Evolutionary conservation across 1,140 invertebrate genomes (phyloP), one percentile per base, ranked within the genome.

Genomic region (Drosophila prosaltans): DNA sequence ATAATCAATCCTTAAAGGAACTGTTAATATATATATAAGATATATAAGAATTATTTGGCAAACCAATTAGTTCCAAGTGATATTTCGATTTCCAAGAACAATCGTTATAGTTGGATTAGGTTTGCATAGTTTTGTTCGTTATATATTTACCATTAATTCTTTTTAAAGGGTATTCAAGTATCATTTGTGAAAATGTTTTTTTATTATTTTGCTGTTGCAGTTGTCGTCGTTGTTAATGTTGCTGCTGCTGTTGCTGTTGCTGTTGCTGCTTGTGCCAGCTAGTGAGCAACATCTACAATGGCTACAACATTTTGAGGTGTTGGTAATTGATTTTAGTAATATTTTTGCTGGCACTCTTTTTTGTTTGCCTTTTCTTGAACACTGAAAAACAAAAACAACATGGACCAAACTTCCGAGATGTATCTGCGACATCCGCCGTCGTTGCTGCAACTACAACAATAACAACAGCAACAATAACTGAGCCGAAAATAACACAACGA

Each of bases 311-410:
- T 88, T 89, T 84, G 84, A 89, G 80, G 84, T 89, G 84, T 89
- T 89, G 84, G 84, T 89, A 89, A 89, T 89, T 89, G 84, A 89
- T 89, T 89, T 89, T 89, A 89, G 84, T 89, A 89, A 89, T 89
- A 89, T 89, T 85, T 89, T 81, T 58, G 84, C 84, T 89, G 85
- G 81, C 74, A 83, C 84, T 88, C 65, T 65, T 67, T 78, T 71
- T 73, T 85, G 84, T 89, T 89, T 75, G 66, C 41, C 84, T 89
- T 89, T 88, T 88, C 70, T 66, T 68, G 32, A 65, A 48, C 65
- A 76, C 74, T 65, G 30, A 60, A 5, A 59, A 39, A n/a, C 58
- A 68, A 21, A 79, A 75, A 30, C 59, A 72, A 63, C 69, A 72
- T 68, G 66, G 58, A 55, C 64, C 64, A 86, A 84, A 89, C 84